A percentile compares a stretch with the other conserved stretches of the same genome.
Conservation (phyloP, 2,888 invertebrate genomes). For the Aspidiotus rigidus region DNA sequence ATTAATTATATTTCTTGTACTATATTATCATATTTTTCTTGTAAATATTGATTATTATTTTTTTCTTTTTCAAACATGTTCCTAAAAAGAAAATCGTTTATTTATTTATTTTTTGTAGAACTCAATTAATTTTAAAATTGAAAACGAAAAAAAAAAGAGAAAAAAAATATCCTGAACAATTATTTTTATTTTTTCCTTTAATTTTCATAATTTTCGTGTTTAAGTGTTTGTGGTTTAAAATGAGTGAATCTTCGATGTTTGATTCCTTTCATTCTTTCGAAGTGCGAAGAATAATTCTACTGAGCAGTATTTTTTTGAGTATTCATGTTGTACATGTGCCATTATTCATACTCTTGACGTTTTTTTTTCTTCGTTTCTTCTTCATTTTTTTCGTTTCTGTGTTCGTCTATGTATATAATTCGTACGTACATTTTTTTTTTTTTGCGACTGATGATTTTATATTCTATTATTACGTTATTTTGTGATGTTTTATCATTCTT, state of each 20-base stretch:
- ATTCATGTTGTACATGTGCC: neutral
- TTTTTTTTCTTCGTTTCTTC: neutral
- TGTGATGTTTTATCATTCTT: neutral
- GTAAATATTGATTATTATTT: neutral
- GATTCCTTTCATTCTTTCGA: too few relatives aligned
- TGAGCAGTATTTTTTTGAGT: neutral
- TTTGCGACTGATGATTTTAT: neutral
- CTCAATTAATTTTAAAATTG: neutral
- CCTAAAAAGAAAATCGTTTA: neutral
- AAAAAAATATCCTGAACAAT: neutral
- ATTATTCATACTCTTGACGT: neutral
- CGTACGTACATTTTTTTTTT: neutral
- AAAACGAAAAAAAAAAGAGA: neutral
- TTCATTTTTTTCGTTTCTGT: too few relatives aligned
- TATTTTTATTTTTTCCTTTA: neutral
- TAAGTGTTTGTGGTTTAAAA: too few relatives aligned
- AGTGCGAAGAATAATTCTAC: neutral
- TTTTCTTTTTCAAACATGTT: neutral
- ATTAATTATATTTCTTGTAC: slow-evolving; percentile 15
- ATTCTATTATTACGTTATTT: neutral
- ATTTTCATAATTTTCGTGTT: too few relatives aligned
- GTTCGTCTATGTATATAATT: too few relatives aligned
- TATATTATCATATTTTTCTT: neutral
- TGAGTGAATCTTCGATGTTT: too few relatives aligned
- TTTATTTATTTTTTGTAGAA: too few relatives aligned